Conservation (phyloP, 2,797 vertebrate genomes). For the Rhinatrema bivittatum region DNA sequence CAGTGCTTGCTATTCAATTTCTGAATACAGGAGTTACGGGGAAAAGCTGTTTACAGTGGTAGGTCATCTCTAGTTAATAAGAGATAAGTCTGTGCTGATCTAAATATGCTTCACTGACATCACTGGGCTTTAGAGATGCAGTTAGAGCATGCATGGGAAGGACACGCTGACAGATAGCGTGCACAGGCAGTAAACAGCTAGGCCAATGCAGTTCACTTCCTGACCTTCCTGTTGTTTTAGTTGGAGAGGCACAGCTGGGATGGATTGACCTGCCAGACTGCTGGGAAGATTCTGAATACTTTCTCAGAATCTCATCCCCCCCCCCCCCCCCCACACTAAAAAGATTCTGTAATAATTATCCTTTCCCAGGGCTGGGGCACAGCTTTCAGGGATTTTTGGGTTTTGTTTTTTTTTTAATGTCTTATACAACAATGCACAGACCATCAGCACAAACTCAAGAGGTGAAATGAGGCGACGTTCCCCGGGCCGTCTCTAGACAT, state of each 20-base stretch:
- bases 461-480: too few relatives aligned
- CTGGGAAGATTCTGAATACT: constrained; percentile 13
- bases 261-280: constrained; percentile 9
- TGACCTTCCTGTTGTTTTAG: constrained; percentile 23
- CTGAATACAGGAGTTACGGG: too few relatives aligned
- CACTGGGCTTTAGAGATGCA: constrained; percentile 14
- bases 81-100: constrained; percentile 18
- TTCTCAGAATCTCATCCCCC: neutral
- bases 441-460: too few relatives aligned
- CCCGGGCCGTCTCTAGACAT: too few relatives aligned
- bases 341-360: neutral
- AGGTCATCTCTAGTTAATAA: constrained; percentile 21
- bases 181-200: neutral
- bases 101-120: constrained; percentile 29
- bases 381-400: neutral
- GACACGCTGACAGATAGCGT: constrained; percentile 1
- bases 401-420: rapidly evolving
- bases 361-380: neutral
- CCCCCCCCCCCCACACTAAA: too few relatives aligned
- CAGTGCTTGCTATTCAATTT: too few relatives aligned
- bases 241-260: constrained; percentile 20
- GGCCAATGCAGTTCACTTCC: constrained; percentile 3
- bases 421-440: too few relatives aligned
- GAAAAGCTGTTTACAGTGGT: too few relatives aligned
- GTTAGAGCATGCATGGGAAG: constrained; percentile 22